Evolutionary conservation across 2,797 vertebrate species (phyloP), one percentile per base, ranked within the genome.

Genomic region (Rhinogobio ventralis): DNA sequence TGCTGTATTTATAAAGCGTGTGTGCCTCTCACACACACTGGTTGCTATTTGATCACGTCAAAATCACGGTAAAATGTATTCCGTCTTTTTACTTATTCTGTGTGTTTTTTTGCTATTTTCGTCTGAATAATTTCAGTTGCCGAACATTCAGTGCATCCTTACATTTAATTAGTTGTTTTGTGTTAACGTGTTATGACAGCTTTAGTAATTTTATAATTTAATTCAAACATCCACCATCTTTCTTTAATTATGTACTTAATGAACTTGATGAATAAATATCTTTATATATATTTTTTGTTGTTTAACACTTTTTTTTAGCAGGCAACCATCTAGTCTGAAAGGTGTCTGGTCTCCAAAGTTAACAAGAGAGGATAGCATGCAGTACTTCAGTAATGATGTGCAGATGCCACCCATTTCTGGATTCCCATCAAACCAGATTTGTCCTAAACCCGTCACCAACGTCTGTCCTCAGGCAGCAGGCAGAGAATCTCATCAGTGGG

Each of bases 321-420:
- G 97, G 94, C 92, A 86, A 53, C 93, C 95, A 76, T 90, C 95
- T 86, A 93, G 82, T 87, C 87, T 95, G 91, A 97, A 95, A 88
- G 92, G 95, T 2, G 84, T 94, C 60, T 98, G 97, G 97, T 95
- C 96, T 81, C 85, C 94, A 86, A 96, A 94, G n/a, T 86, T 93
- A 5, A 64, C 87, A 88, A 95, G 90, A 87, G 92, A 94, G 73
- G 86, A 94, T 83, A 94, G 94, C 82, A 81, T 92, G 67, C 95
- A 96, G 8, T 94, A 95, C 84, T 90, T 95, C 86, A 83, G 94
- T 87, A 92, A 94, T 80, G 96, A 96, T 82, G 79, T 87, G 30
- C 95, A 96, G 94, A 92, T 92, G 45, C 93, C 94, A 36, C 84
- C 91, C 57, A 93, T 90, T 79, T 86, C 94, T 74, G 69, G 90